Conservation (phyloP, 2,888 invertebrate genomes). For the Lordiphosa andalusiaca region DNA sequence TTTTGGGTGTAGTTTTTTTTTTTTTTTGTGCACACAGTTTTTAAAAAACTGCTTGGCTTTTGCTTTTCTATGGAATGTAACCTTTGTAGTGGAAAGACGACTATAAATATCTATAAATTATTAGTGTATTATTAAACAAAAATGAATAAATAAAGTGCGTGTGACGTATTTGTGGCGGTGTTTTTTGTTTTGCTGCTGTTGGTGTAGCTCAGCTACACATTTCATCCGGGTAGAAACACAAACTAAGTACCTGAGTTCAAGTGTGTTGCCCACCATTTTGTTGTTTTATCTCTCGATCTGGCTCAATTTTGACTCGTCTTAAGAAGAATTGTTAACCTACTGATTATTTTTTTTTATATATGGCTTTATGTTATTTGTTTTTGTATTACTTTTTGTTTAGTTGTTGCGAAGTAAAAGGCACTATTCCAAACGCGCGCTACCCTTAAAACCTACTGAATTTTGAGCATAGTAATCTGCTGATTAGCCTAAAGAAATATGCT, state of each 20-base stretch:
- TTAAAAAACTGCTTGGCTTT: slow-evolving; percentile 51
- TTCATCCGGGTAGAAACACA: slow-evolving; percentile 54
- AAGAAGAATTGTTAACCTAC: too few species aligned
- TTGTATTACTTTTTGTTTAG: not conserved
- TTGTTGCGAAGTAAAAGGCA: slow-evolving; percentile 28
- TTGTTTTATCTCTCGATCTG: slow-evolving; percentile 43
- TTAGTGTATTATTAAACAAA: slow-evolving; percentile 45
- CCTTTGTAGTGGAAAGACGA: slow-evolving; percentile 35
- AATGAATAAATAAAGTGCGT: slow-evolving; percentile 69
- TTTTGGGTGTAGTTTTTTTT: slow-evolving; percentile 40
- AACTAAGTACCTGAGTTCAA: slow-evolving; percentile 80
- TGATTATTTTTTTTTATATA: not conserved
- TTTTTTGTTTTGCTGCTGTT: slow-evolving; percentile 38
- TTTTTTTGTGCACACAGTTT: slow-evolving; percentile 54
- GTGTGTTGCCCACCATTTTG: slow-evolving; percentile 36
- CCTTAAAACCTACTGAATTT: slow-evolving; percentile 19
- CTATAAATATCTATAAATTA: slow-evolving; percentile 37
- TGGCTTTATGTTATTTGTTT: slow-evolving; percentile 22
- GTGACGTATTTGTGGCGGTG: slow-evolving; percentile 71
- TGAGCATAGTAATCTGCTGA: slow-evolving; percentile 39
- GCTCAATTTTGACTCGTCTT: slow-evolving; percentile 43
- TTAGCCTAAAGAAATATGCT: slow-evolving; percentile 36
- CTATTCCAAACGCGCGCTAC: slow-evolving; percentile 26
- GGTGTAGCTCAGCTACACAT: slow-evolving; percentile 35
- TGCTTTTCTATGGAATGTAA: slow-evolving; percentile 69